Evolutionary conservation across 2,888 invertebrate species (phyloP).

Genomic region (Parasteatoda lunata): DNA sequence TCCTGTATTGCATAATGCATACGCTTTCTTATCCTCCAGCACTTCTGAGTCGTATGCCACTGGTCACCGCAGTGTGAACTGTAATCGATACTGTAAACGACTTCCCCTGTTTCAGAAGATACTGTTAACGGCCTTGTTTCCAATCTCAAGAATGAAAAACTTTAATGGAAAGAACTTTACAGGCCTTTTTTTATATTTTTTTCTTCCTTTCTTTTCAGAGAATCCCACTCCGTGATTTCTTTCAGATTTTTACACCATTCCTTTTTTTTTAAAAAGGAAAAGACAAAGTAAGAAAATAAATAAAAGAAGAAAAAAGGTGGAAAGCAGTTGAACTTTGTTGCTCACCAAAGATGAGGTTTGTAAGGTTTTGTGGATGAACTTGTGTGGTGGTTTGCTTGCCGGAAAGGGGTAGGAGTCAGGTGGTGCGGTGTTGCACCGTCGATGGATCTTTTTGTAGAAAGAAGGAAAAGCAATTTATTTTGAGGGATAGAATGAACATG

Average conservation of each 20-base stretch:
- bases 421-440: neutral
- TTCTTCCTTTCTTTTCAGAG: neutral
- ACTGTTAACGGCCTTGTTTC: slow-evolving; percentile 64
- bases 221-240: slow-evolving; percentile 34
- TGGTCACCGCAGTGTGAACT: slow-evolving; percentile 35
- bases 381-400: slow-evolving; percentile 4
- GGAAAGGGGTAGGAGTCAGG: slow-evolving; percentile 10
- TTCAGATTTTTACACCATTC: slow-evolving; percentile 30
- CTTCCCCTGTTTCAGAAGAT: slow-evolving; percentile 42
- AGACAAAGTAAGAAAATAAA: neutral
- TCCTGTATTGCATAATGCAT: slow-evolving; percentile 40
- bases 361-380: slow-evolving; percentile 37
- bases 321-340: slow-evolving; percentile 51
- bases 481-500: slow-evolving; percentile 28
- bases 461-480: slow-evolving; percentile 41
- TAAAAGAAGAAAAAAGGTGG: slow-evolving; percentile 43
- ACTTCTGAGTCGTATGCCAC: slow-evolving; percentile 28
- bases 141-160: slow-evolving; percentile 60
- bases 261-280: slow-evolving; percentile 9
- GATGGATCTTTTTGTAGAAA: neutral
- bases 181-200: slow-evolving; percentile 15
- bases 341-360: slow-evolving; percentile 40
- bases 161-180: slow-evolving; percentile 65
- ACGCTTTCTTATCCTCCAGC: slow-evolving; percentile 1
- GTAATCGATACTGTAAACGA: slow-evolving; percentile 40